Evolutionary conservation across 2,113 vertebrate genomes (phyloP).

Genomic region (Mesitornis unicolor): DNA sequence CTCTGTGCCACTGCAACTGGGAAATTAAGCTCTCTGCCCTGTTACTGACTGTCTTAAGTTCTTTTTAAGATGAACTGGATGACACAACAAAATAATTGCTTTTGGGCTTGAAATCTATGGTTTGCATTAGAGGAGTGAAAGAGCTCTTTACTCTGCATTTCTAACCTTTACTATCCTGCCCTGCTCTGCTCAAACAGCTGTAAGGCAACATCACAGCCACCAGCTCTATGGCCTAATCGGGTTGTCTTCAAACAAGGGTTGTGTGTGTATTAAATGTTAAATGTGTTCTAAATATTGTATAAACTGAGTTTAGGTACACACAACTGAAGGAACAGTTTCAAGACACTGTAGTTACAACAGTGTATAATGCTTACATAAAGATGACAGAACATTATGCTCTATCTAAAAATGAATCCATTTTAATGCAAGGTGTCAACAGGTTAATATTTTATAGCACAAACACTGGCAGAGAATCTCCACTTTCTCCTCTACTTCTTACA

Average conservation of each 20-base stretch:
- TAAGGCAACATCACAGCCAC: neutral
- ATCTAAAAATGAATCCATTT: constrained; percentile 22
- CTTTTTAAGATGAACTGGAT: neutral
- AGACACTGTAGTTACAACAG: neutral
- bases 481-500: neutral
- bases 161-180: neutral
- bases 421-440: constrained; percentile 21
- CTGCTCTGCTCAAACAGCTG: neutral
- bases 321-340: constrained; percentile 2
- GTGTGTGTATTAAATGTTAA: neutral
- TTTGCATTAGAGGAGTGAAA: neutral
- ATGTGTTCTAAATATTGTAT: constrained; percentile 1
- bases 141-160: neutral
- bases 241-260: neutral
- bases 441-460: constrained; percentile 40
- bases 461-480: neutral
- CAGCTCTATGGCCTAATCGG: neutral
- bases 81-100: neutral
- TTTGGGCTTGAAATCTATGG: neutral
- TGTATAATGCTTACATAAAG: neutral
- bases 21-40: neutral
- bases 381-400: neutral
- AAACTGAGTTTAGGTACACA: neutral
- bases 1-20: neutral
- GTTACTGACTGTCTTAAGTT: neutral